Percentiles rank a stretch among this genome's conserved stretches.
These are phyloP conservation scores for Apamea anceps DNA, from an alignment of 2,888 invertebrate genomes.

Conservation along the genomic window DNA sequence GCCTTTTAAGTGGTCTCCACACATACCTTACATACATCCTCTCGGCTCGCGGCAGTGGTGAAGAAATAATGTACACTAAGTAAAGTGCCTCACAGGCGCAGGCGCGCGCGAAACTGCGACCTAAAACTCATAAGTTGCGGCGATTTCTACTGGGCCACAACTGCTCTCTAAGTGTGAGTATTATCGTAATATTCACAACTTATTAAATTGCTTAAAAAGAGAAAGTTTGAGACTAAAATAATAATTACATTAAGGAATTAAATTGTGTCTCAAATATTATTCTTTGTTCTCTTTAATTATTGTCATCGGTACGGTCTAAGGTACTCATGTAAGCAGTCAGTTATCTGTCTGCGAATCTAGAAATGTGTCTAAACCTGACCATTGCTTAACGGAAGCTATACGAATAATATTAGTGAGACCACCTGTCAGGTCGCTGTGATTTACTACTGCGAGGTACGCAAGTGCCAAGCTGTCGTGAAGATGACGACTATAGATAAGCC, in stretches of 20 bases:
- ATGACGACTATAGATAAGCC: constrained; percentile 34
- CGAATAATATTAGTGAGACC: constrained; percentile 15
- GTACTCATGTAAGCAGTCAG: not conserved
- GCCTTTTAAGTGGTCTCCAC: too few relatives aligned
- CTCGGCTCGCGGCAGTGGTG: too few relatives aligned
- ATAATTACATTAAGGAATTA: not conserved
- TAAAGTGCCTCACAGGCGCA: too few relatives aligned
- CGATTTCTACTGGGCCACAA: not conserved
- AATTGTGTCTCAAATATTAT: not conserved
- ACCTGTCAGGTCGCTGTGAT: constrained; percentile 43
- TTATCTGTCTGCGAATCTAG: constrained; percentile 21
- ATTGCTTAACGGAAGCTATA: constrained; percentile 1
- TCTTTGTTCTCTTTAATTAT: not conserved
- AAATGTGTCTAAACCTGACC: constrained; percentile 25
- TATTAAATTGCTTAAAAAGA: not conserved
- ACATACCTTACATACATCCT: too few relatives aligned
- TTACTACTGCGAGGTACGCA: constrained; percentile 29
- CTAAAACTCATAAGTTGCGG: too few relatives aligned
- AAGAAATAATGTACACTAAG: too few relatives aligned
- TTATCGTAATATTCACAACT: not conserved
- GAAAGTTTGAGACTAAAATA: not conserved
- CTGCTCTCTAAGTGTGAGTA: not conserved
- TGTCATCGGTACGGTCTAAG: too few relatives aligned
- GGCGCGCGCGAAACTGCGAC: not conserved
- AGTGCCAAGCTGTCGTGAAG: constrained; percentile 30